Evolutionary conservation across 2,113 vertebrate species (phyloP).

Genomic region (Mesembrinibis cayennensis): DNA sequence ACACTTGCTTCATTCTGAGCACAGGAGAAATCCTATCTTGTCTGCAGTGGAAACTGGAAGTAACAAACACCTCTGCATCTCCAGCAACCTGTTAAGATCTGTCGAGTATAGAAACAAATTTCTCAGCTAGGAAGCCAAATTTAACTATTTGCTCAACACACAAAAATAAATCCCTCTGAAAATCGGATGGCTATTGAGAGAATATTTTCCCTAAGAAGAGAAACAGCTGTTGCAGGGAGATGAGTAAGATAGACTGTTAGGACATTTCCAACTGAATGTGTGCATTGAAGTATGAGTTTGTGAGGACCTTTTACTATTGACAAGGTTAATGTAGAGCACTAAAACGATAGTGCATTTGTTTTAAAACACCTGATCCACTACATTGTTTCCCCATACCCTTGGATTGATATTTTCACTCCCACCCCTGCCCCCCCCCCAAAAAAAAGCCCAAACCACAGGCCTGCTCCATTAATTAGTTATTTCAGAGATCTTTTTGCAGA

Average conservation of each 20-base stretch:
- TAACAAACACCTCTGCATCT: neutral
- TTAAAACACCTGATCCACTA: neutral
- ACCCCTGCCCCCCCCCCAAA: rapidly evolving
- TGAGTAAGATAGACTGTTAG: neutral
- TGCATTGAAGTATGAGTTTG: neutral
- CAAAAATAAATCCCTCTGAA: neutral
- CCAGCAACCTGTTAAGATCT: neutral
- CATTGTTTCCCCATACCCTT: neutral
- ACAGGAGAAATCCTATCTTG: neutral
- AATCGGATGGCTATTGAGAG: neutral
- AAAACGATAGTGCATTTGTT: neutral
- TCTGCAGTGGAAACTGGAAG: neutral
- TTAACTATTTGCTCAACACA: neutral
- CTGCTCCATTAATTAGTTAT: neutral
- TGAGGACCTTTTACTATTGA: neutral
- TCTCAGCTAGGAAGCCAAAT: neutral
- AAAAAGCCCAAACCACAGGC: neutral
- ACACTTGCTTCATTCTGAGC: neutral
- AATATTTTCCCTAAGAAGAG: neutral
- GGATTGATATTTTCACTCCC: neutral
- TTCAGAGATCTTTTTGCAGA: neutral
- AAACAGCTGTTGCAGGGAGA: neutral
- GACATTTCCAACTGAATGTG: neutral
- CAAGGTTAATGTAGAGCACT: neutral
- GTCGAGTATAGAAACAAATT: neutral